phyloP scores from a whole-genome alignment of 1,140 invertebrate species.

The Eurosta solidaginis region DNA sequence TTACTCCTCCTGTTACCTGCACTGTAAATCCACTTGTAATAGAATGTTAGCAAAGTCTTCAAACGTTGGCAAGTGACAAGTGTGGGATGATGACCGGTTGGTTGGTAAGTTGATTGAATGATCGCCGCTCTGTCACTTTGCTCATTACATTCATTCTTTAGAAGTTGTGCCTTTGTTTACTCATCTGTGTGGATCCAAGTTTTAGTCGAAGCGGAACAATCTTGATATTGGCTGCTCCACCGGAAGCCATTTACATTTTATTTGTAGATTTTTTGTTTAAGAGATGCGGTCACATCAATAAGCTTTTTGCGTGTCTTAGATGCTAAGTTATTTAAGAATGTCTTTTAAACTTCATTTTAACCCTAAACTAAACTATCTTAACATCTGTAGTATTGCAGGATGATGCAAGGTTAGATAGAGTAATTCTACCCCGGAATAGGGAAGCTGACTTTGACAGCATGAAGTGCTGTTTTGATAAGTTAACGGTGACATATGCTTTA shows the following conservation, averaged over 20 bases:
- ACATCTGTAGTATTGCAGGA: no score
- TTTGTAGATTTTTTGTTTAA: neutral
- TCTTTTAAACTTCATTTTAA: neutral
- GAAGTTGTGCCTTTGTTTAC: neutral
- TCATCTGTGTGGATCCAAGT: neutral
- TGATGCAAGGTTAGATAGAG: no score
- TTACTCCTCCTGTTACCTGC: no score
- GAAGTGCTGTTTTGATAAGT: no score
- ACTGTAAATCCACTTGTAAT: no score
- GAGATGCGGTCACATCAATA: neutral
- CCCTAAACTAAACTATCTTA: no score
- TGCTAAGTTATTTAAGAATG: neutral
- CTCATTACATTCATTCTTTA: neutral
- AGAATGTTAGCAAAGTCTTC: no score
- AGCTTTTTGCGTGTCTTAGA: neutral
- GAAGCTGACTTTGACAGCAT: no score
- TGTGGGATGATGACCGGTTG: conserved; percentile 9
- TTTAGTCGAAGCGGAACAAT: neutral
- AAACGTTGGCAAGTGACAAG: no score
- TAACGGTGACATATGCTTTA: no score
- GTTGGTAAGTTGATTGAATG: neutral
- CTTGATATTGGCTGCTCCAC: neutral
- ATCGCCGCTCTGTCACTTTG: neutral
- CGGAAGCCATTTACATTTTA: neutral
- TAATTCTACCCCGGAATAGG: no score